Percentiles rank a stretch among this genome's conserved stretches.
phyloP scores from a whole-genome alignment of 2,797 vertebrate species.

The Typhlichthys eigenmanni region DNA sequence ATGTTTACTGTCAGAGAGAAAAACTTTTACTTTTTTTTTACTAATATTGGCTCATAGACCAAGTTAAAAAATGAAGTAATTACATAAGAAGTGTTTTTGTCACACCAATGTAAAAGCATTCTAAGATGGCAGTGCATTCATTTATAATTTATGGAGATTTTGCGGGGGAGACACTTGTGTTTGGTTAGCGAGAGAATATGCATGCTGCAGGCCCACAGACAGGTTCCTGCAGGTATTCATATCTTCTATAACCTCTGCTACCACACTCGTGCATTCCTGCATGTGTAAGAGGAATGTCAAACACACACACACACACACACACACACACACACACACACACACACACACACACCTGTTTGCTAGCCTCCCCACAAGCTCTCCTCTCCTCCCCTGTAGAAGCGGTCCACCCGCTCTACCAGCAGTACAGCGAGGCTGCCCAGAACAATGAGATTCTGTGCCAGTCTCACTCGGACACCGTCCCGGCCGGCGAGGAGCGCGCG shows the following conservation, averaged over 20 bases:
- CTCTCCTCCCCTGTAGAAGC: slow-evolving; percentile 55
- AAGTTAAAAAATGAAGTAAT: no score
- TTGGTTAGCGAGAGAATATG: slow-evolving; percentile 26
- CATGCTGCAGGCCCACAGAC: slow-evolving; percentile 44
- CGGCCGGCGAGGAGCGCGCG: slow-evolving; percentile 62
- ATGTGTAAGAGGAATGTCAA: slow-evolving; percentile 54
- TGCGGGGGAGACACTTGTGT: slow-evolving; percentile 20
- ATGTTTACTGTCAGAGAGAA: not conserved
- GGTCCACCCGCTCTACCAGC: slow-evolving; percentile 80
- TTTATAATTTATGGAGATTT: no score
- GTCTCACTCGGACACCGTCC: slow-evolving; percentile 77
- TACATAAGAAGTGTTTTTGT: not conserved
- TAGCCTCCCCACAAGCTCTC: slow-evolving; percentile 26
- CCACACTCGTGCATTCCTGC: slow-evolving; percentile 51
- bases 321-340: slow-evolving; percentile 47
- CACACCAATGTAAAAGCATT: not conserved
- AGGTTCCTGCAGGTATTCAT: slow-evolving; percentile 69
- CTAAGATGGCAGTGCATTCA: slow-evolving; percentile 11
- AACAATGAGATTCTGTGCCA: slow-evolving; percentile 94
- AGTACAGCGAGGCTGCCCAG: slow-evolving; percentile 87
- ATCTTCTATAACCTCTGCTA: slow-evolving; percentile 53
- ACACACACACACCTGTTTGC: slow-evolving; percentile 43
- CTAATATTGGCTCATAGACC: no score
- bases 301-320: slow-evolving; percentile 46
- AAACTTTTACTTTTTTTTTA: not conserved